phyloP scores from a whole-genome alignment of 2,797 vertebrate species.

The Halcyon smyrnensis region DNA sequence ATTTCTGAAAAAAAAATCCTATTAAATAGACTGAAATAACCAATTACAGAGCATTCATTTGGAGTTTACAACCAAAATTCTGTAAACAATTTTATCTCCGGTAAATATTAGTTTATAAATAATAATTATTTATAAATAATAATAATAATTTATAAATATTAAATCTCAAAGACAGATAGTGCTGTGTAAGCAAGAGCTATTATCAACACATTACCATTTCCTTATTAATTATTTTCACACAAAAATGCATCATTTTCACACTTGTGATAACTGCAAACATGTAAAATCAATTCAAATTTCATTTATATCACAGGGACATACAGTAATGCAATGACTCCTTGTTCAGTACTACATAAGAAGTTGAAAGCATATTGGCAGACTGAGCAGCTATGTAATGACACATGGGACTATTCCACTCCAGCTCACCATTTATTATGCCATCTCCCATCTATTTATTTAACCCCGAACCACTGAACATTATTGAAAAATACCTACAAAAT shows the following conservation, averaged over 20 bases:
- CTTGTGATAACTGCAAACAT: neutral
- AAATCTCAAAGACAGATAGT: neutral
- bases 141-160: too few species aligned
- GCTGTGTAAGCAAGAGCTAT: neutral
- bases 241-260: neutral
- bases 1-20: neutral
- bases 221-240: neutral
- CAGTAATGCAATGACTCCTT: neutral
- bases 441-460: neutral
- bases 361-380: neutral
- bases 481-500: neutral
- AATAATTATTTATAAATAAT: too few species aligned
- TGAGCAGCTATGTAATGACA: neutral
- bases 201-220: neutral
- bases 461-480: neutral
- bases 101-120: neutral
- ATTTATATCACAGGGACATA: neutral
- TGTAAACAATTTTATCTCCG: neutral
- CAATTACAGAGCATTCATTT: neutral
- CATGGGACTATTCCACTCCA: neutral
- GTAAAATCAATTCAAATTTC: neutral
- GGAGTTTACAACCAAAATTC: neutral
- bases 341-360: neutral
- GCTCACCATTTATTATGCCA: neutral
- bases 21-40: neutral